Conservation (phyloP, 2,888 invertebrate genomes). For the Zootermopsis nevadensis region DNA sequence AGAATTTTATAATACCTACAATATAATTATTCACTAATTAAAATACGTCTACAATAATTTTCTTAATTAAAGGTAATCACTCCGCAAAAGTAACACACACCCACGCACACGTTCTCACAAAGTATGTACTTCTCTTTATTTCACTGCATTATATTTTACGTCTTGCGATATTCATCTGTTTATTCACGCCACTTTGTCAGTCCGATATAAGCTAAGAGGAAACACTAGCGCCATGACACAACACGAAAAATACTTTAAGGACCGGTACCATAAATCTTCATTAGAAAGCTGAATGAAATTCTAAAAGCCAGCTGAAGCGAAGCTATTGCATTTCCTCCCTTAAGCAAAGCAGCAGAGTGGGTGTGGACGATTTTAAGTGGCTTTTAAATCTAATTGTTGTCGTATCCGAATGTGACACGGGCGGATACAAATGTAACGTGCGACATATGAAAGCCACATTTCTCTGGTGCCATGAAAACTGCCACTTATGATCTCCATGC, state of each 20-base stretch:
- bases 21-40: no score
- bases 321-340: not conserved
- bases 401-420: not conserved
- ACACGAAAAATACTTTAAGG: not conserved
- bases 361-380: slow-evolving; percentile 2
- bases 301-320: slow-evolving; percentile 8
- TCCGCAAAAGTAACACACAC: no score
- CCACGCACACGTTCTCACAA: no score
- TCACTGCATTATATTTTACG: no score
- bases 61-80: no score
- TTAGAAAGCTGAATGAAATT: not conserved
- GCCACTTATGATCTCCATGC: no score
- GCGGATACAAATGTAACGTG: not conserved
- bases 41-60: no score
- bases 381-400: slow-evolving; percentile 8
- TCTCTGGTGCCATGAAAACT: no score
- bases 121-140: no score
- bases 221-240: not conserved
- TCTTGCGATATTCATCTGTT: not conserved
- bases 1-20: no score
- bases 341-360: not conserved
- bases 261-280: not conserved
- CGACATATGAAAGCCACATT: not conserved
- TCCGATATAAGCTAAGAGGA: not conserved
- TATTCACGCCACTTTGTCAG: not conserved